Conservation (phyloP, 1,140 invertebrate genomes). For the Pogonus chalceus region DNA sequence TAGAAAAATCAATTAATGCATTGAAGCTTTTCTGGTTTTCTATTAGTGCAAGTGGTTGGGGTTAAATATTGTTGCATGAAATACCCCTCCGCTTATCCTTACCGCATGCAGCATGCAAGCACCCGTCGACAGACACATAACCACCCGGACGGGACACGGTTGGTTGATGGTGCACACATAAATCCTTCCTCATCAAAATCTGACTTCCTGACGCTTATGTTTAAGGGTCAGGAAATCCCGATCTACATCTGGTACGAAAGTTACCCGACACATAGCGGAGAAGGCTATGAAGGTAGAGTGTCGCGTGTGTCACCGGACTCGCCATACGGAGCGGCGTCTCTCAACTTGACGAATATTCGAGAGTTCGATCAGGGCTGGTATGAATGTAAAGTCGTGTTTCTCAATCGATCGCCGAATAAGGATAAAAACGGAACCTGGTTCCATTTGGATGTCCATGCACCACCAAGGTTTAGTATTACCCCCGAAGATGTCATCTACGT, state of each 20-base stretch:
- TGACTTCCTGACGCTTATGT: background rate
- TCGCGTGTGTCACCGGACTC: slow-evolving; percentile 76
- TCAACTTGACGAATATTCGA: slow-evolving; percentile 86
- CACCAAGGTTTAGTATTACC: slow-evolving; percentile 84
- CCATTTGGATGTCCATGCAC: slow-evolving; percentile 89
- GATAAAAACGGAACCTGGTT: slow-evolving; percentile 93
- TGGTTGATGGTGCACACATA: background rate
- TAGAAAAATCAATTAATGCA: no score
- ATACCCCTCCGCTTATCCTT: no score
- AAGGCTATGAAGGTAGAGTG: slow-evolving; percentile 84
- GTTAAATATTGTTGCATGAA: no score
- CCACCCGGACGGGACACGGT: background rate
- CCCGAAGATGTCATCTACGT: slow-evolving; percentile 92
- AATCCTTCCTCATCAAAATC: background rate
- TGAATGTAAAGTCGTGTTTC: slow-evolving; percentile 91
- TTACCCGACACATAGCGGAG: slow-evolving; percentile 87
- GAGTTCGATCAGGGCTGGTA: slow-evolving; percentile 95
- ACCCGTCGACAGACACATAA: background rate
- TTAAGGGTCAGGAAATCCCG: slow-evolving; percentile 81
- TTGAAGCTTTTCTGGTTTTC: no score
- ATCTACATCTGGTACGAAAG: slow-evolving; percentile 97
- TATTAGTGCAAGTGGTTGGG: no score
- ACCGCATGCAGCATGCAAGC: background rate
- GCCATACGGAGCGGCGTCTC: slow-evolving; percentile 78
- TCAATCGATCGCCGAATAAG: slow-evolving; percentile 82